Evolutionary conservation across 2,888 invertebrate species (phyloP).

Genomic region (Alitta virens): DNA sequence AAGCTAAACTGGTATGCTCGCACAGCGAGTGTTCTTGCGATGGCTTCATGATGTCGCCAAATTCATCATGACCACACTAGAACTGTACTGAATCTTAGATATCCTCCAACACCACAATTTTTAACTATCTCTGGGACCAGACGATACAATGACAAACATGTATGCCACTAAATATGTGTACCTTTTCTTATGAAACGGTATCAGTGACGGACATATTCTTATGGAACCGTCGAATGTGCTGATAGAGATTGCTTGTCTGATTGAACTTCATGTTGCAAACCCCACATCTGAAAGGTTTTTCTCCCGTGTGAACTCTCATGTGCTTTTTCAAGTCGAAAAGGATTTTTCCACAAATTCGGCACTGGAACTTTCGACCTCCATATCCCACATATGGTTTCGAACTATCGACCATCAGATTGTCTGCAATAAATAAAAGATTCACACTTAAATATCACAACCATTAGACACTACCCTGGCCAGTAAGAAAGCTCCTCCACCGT

Average conservation of each 20-base stretch:
- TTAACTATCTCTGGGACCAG: too few species aligned
- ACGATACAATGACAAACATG: too few species aligned
- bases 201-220: neutral
- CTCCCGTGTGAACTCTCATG: conserved; percentile 4
- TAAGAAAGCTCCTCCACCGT: too few species aligned
- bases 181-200: too few species aligned
- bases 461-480: too few species aligned
- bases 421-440: neutral
- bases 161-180: too few species aligned
- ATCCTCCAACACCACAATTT: too few species aligned
- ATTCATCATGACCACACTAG: too few species aligned
- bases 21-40: too few species aligned
- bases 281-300: neutral
- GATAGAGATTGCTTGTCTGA: conserved; percentile 1
- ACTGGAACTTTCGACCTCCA: neutral
- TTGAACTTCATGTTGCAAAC: neutral
- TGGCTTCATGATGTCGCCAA: too few species aligned
- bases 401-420: neutral
- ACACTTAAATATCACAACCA: neutral
- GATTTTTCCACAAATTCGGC: neutral
- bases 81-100: too few species aligned
- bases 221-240: conserved; percentile 1
- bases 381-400: neutral
- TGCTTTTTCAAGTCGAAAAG: neutral
- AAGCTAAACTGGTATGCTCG: too few species aligned